phyloP scores from a whole-genome alignment of 2,113 vertebrate species.

The Elachura formosa region DNA sequence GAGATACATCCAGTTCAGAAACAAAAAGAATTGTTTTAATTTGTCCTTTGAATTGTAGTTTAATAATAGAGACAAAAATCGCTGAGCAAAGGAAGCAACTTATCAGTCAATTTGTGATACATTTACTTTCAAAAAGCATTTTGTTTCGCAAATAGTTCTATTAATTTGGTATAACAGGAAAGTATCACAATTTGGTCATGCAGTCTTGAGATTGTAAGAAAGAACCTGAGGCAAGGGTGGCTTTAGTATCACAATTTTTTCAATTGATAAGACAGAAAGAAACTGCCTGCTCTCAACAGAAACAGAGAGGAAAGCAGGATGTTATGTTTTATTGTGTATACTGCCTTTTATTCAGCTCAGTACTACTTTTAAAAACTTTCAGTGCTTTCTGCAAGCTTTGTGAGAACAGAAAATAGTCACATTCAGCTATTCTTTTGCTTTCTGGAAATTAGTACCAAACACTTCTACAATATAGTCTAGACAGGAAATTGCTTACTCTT shows the following conservation, averaged over 20 bases:
- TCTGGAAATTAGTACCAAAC: conserved; percentile 57
- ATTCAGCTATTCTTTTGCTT: conserved; percentile 21
- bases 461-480: conserved; percentile 21
- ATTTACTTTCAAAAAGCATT: background rate
- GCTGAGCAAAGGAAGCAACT: background rate
- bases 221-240: background rate
- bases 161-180: background rate
- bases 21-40: background rate
- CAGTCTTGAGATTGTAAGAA: background rate
- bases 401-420: background rate
- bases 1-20: background rate
- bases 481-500: conserved; percentile 60
- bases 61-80: background rate
- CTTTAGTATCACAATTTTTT: background rate
- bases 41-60: background rate
- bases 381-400: background rate
- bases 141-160: background rate
- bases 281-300: background rate
- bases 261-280: background rate
- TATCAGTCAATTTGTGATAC: background rate
- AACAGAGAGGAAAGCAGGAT: background rate
- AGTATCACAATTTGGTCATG: background rate
- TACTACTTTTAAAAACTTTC: background rate
- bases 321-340: background rate
- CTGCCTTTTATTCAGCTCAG: background rate